Evolutionary conservation across 2,888 invertebrate genomes (phyloP), one percentile per base, ranked within the genome.

Genomic region (Ophion costatus): DNA sequence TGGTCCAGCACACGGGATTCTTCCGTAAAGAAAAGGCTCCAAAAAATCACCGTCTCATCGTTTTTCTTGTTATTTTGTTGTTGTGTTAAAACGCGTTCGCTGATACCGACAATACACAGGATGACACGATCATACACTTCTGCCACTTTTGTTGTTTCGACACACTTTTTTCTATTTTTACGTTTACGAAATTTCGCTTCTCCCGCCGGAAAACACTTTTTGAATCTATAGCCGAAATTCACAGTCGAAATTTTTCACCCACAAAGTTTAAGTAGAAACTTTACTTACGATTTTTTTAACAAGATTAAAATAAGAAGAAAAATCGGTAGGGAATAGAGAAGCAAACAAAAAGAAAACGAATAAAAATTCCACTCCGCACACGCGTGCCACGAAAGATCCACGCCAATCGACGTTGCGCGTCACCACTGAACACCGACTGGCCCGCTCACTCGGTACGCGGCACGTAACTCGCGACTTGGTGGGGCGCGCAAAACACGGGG

Each of bases 351-450:
- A 74, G 79, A 74, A 80, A 80, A 69, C 57, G 56, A 83, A 74
- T 20, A 69, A 66, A 64, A 78, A 57, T 42, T 76, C 78, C 66
- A 70, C 78, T 73, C 71, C 67, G 61, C 67, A 76, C 81, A 73
- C 80, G 85, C 67, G 56, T 57, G 42, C 38, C 84, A 59, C 66
- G 78, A 82, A 42, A 67, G 10, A 51, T 11, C 24, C 63, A 51
- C 75, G 38, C 51, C 82, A 76, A 82, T 82, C 59, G 84, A 89
- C 87, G 85, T 87, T 86, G 87, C 89, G 88, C 88, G 88, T 89
- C 87, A 87, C 88, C 85, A 88, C 86, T 85, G 86, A 87, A 76
- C 83, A 83, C 83, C 69, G 86, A 81, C 79, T 86, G 86, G 71
- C 66, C 57, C 33, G 64, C 71, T 63, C 87, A 82, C 87, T 84